phyloP scores from a whole-genome alignment of 1,140 invertebrate species.

The Aphidius gifuensis region DNA sequence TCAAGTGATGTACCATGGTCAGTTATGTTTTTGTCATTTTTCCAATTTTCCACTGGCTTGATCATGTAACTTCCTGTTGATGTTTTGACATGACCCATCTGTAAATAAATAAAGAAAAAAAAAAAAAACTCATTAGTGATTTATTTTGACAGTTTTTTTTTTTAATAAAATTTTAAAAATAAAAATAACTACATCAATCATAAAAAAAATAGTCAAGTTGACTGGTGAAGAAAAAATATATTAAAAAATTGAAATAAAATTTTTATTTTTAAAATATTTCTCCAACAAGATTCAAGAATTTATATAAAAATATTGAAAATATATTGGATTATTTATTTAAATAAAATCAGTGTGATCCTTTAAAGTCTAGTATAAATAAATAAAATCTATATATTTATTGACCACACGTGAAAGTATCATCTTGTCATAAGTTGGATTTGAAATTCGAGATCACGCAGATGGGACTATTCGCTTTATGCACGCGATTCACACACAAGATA shows the following conservation, averaged over 20 bases:
- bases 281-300: no score
- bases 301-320: no score
- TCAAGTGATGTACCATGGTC: constrained; percentile 37
- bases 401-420: not conserved
- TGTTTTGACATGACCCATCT: constrained; percentile 65
- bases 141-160: not conserved
- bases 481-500: not conserved
- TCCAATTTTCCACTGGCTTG: constrained; percentile 58
- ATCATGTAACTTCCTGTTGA: constrained; percentile 62
- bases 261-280: not conserved
- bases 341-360: no score
- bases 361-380: no score
- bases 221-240: not conserved
- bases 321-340: no score
- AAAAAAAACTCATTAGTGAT: not conserved
- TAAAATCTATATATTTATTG: no score
- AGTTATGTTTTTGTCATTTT: constrained; percentile 39
- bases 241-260: not conserved
- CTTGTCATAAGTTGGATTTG: not conserved
- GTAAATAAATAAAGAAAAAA: constrained; percentile 33
- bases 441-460: constrained; percentile 8
- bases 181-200: not conserved
- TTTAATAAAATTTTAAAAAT: constrained; percentile 1
- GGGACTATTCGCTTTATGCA: constrained; percentile 1
- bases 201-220: not conserved